phyloP scores from a whole-genome alignment of 2,113 vertebrate species.

The Argyrosomus japonicus region DNA sequence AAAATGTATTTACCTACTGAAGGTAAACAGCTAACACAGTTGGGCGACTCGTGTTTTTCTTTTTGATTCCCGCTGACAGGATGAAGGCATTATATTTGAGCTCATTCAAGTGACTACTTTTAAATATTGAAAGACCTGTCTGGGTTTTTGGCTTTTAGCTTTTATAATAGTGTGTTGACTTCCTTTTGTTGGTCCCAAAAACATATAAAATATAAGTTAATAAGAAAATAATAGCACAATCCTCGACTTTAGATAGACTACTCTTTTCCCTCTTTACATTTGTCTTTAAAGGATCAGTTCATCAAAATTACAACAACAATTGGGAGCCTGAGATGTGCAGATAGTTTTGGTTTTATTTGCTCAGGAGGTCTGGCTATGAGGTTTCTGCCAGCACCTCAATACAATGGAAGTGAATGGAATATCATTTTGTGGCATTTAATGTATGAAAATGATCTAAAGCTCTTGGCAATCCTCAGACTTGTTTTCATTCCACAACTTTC shows the following conservation, averaged over 20 bases:
- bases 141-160: conserved; percentile 4
- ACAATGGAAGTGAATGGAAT: not conserved
- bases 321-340: not conserved
- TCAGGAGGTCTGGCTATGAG: not conserved
- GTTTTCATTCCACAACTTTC: no score
- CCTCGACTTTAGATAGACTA: not conserved
- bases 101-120: conserved; percentile 13
- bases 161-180: not conserved
- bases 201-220: not conserved
- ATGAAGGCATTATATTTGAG: conserved; percentile 18
- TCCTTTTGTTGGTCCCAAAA: not conserved
- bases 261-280: not conserved
- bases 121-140: not conserved
- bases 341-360: not conserved
- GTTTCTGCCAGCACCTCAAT: not conserved
- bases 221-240: not conserved
- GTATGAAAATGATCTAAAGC: not conserved
- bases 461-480: no score
- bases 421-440: conserved; percentile 4
- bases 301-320: not conserved
- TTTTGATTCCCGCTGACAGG: conserved; percentile 14
- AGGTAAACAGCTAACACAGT: conserved; percentile 34
- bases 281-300: not conserved
- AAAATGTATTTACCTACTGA: conserved; percentile 53
- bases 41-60: conserved; percentile 11